Conservation (phyloP, 2,888 invertebrate genomes). For the Andrena fulva region DNA sequence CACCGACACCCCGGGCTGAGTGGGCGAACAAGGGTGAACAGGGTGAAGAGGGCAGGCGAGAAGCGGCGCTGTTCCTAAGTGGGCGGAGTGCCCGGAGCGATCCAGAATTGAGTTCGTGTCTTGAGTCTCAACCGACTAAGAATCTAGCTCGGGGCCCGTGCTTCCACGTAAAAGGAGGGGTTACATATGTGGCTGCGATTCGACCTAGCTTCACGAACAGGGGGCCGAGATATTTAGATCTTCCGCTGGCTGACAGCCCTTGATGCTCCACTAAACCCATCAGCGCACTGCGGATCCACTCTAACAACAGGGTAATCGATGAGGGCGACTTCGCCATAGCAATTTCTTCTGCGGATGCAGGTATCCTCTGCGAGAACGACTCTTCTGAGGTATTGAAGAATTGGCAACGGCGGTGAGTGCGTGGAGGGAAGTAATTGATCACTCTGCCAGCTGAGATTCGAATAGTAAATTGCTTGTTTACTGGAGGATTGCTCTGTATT, state of each 20-base stretch:
- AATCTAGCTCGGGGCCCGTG: slow-evolving; percentile 69
- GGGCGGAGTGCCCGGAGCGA: slow-evolving; percentile 78
- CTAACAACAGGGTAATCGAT: slow-evolving; percentile 8
- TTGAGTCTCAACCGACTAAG: slow-evolving; percentile 79
- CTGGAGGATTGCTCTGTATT: no score
- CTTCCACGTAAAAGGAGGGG: slow-evolving; percentile 31
- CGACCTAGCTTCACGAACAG: slow-evolving; percentile 23
- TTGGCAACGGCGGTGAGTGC: no score
- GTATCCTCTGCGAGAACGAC: background rate
- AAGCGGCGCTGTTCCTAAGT: slow-evolving; percentile 71
- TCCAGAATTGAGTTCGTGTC: slow-evolving; percentile 83
- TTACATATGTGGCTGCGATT: slow-evolving; percentile 51
- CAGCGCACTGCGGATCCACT: background rate
- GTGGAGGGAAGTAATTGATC: no score
- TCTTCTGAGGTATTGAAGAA: background rate
- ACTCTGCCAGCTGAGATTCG: no score
- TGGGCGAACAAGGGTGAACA: slow-evolving; percentile 23
- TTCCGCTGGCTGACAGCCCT: slow-evolving; percentile 19
- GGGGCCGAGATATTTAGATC: slow-evolving; percentile 36
- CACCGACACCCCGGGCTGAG: background rate
- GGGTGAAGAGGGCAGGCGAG: slow-evolving; percentile 38
- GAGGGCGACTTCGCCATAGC: background rate
- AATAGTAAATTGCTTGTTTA: no score
- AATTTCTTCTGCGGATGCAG: background rate
- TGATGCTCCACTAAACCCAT: background rate